phyloP scores from a whole-genome alignment of 2,113 vertebrate genomes.

The Scytalopus superciliaris region DNA sequence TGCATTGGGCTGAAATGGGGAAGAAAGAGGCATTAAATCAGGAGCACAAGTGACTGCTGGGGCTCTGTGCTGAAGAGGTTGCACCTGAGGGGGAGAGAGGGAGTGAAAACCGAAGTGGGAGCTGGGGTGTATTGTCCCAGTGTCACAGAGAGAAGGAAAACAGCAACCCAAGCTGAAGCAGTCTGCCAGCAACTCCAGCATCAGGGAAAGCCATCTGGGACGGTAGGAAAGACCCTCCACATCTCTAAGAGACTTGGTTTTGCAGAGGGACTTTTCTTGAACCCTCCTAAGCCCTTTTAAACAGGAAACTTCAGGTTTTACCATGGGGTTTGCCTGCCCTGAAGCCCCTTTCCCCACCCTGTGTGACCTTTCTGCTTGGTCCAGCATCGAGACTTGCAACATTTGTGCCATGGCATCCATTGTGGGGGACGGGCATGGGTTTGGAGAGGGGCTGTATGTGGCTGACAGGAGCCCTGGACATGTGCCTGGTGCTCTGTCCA shows the following conservation, averaged over 20 bases:
- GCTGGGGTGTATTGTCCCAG: background rate
- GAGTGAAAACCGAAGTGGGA: background rate
- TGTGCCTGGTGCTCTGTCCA: background rate
- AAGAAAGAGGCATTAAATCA: background rate
- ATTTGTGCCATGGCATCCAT: fast-evolving
- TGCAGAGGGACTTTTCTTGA: background rate
- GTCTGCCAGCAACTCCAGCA: background rate
- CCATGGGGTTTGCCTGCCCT: fast-evolving
- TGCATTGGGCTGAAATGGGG: background rate
- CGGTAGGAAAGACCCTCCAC: background rate
- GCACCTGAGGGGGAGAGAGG: background rate
- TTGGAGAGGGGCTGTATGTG: fast-evolving
- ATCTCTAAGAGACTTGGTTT: background rate
- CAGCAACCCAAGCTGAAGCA: fast-evolving
- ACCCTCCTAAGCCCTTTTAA: background rate
- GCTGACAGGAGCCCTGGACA: background rate
- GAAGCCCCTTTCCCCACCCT: background rate
- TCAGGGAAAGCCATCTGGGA: background rate
- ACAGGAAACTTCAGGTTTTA: background rate
- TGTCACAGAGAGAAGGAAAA: background rate
- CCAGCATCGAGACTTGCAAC: fast-evolving
- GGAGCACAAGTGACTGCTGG: background rate
- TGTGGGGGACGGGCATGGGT: fast-evolving
- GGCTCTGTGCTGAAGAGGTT: background rate
- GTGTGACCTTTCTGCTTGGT: background rate